Conservation (phyloP, 2,113 vertebrate genomes). For the Chroicocephalus ridibundus region DNA sequence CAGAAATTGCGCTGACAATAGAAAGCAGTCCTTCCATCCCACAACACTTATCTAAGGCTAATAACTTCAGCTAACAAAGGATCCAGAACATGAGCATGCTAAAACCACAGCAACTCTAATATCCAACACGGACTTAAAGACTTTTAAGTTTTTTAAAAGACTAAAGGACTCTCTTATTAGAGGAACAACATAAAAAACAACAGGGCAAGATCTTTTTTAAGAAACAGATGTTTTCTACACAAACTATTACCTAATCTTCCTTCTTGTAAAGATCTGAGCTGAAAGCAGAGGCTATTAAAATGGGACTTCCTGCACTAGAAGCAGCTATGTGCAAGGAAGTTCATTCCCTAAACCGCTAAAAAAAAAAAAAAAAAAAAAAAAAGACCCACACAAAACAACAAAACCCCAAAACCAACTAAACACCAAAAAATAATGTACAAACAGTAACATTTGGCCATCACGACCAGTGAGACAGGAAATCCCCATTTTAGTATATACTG, state of each 20-base stretch:
- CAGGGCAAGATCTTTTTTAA: background rate
- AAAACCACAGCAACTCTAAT: constrained; percentile 45
- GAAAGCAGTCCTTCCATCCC: constrained; percentile 21
- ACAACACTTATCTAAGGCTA: constrained; percentile 35
- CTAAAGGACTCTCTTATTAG: constrained; percentile 8
- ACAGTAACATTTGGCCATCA: background rate
- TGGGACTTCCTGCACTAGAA: background rate
- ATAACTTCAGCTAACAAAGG: constrained; percentile 54
- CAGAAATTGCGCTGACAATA: constrained; percentile 14
- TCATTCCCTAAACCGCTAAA: background rate
- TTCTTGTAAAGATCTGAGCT: background rate
- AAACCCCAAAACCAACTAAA: background rate
- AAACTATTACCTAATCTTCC: constrained; percentile 20
- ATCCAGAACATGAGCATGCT: constrained; percentile 15
- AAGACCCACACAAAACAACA: background rate
- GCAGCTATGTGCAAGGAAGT: background rate
- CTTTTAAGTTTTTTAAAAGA: constrained; percentile 3
- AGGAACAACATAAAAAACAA: background rate
- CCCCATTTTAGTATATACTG: background rate
- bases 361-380: background rate
- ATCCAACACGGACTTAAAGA: background rate
- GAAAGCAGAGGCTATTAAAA: background rate
- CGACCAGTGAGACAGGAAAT: background rate
- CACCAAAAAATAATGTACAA: background rate
- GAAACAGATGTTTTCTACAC: constrained; percentile 38